Conservation (phyloP, 2,888 invertebrate species). For the Archips crataeganus region DNA sequence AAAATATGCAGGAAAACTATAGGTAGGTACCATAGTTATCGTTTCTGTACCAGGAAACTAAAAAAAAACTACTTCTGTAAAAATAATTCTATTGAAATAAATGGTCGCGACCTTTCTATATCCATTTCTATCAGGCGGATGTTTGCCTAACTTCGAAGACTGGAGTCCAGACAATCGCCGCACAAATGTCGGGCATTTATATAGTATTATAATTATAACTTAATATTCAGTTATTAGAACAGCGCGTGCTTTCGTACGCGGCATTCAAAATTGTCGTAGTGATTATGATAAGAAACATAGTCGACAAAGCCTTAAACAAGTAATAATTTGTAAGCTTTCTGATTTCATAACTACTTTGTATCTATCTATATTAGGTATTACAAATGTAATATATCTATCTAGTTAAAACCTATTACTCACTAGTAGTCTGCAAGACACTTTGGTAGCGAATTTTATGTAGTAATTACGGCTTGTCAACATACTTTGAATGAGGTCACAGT, state of each 20-base stretch:
- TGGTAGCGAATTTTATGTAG: conserved; percentile 32
- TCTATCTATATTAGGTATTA: conserved; percentile 29
- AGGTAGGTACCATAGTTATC: background rate
- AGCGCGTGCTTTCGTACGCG: background rate
- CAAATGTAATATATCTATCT: conserved; percentile 36
- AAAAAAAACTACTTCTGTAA: conserved; percentile 15
- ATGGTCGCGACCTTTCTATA: background rate
- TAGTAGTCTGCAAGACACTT: conserved; percentile 39
- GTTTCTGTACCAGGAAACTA: background rate
- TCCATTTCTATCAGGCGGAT: background rate
- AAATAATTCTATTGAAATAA: conserved; percentile 12
- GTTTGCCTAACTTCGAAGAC: background rate
- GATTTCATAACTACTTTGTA: conserved; percentile 31
- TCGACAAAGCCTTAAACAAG: conserved; percentile 16
- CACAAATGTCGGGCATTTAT: no score
- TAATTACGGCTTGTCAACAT: conserved; percentile 22
- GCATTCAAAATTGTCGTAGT: background rate
- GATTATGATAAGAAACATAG: conserved; percentile 8
- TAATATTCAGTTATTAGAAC: background rate
- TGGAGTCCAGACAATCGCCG: background rate
- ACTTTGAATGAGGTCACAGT: conserved; percentile 10
- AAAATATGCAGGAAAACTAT: background rate
- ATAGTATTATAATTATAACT: background rate
- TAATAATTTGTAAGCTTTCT: conserved; percentile 22
- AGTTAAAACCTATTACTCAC: conserved; percentile 39